Percentiles rank a stretch among this genome's conserved stretches.
These are phyloP conservation scores for Hippopotamus amphibius DNA, from an alignment of 2,113 vertebrate species.

Conservation along the genomic window DNA sequence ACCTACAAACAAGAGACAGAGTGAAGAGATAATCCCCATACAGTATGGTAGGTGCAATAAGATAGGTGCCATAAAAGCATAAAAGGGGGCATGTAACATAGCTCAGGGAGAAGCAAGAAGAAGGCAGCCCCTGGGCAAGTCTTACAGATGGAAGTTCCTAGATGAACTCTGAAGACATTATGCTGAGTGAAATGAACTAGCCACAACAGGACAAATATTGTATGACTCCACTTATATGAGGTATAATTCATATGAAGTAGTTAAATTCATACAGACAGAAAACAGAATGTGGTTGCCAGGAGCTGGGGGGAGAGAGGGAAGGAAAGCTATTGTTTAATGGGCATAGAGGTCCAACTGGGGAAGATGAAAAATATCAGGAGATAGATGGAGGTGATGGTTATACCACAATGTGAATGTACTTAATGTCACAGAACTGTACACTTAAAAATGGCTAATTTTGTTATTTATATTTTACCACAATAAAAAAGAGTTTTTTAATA, in stretches of 20 bases:
- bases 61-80: neutral
- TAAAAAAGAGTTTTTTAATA: neutral
- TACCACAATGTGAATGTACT: neutral
- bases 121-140: neutral
- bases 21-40: neutral
- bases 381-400: neutral
- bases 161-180: neutral
- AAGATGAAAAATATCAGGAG: neutral
- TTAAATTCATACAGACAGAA: neutral
- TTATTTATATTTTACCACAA: neutral
- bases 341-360: neutral
- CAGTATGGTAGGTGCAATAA: neutral
- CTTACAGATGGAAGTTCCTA: neutral
- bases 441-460: neutral
- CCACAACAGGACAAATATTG: neutral
- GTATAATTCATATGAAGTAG: neutral
- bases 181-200: neutral
- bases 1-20: neutral
- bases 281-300: neutral
- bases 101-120: neutral
- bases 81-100: neutral
- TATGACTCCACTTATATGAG: neutral
- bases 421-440: neutral
- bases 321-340: neutral
- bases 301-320: rapidly evolving